Percentiles rank a stretch among this genome's conserved stretches.
Evolutionary conservation across 2,888 invertebrate genomes (phyloP).

Genomic region (Amblyteles armatorius): DNA sequence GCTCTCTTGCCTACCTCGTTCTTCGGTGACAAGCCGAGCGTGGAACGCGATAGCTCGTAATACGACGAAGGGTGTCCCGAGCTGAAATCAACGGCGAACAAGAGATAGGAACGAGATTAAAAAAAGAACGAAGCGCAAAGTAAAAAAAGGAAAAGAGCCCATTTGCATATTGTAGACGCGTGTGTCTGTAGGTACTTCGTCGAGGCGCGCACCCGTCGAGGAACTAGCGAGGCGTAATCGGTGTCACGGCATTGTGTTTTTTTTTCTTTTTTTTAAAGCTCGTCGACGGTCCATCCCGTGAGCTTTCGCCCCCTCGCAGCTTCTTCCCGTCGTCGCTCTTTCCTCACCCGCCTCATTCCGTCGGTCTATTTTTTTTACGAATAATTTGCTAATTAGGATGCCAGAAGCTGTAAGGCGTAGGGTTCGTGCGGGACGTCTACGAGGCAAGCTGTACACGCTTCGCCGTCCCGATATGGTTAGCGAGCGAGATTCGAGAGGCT

Average conservation of each 20-base stretch:
- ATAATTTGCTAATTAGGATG: conserved; percentile 49
- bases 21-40: not conserved
- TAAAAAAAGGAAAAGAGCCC: not conserved
- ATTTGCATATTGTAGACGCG: not conserved
- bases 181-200: not conserved
- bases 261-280: conserved; percentile 11
- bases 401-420: conserved; percentile 5
- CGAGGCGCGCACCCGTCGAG: not conserved
- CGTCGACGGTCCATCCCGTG: not conserved
- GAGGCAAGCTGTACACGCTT: no score
- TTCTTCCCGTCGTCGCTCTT: not conserved
- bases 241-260: conserved; percentile 21
- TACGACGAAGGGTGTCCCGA: not conserved
- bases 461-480: not conserved
- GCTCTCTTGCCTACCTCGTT: not conserved
- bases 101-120: not conserved
- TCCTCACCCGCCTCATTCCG: no score
- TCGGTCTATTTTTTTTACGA: not conserved
- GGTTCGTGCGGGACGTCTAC: no score
- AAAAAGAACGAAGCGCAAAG: not conserved
- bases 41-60: not conserved
- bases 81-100: not conserved
- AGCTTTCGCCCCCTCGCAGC: conserved; percentile 1
- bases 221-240: not conserved
- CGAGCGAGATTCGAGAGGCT: not conserved